phyloP scores from a whole-genome alignment of 2,888 invertebrate species.

The Chaitophorus viminalis region DNA sequence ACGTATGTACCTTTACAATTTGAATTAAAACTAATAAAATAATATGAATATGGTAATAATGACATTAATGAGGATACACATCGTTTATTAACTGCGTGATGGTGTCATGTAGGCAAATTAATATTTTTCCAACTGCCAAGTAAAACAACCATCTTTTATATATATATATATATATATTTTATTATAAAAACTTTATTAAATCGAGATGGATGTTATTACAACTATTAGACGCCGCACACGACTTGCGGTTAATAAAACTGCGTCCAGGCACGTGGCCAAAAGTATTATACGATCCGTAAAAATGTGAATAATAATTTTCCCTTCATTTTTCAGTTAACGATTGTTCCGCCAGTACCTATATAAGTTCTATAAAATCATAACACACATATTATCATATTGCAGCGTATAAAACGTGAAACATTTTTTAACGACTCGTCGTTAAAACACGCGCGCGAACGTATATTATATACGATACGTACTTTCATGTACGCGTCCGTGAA shows the following conservation, averaged over 20 bases:
- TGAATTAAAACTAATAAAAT: neutral
- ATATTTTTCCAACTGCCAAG: neutral
- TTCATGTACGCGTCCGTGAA: neutral
- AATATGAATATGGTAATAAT: conserved; percentile 27
- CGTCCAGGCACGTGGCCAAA: conserved; percentile 15
- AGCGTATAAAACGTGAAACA: neutral
- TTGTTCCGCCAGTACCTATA: neutral
- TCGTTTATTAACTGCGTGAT: neutral
- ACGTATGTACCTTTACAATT: neutral
- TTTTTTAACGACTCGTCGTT: neutral
- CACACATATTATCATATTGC: neutral
- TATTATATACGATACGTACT: neutral
- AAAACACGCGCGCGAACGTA: neutral
- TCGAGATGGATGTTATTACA: neutral
- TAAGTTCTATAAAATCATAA: conserved; percentile 24
- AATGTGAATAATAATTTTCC: conserved; percentile 25
- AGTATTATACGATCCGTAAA: conserved; percentile 3
- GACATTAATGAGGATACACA: neutral
- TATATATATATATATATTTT: too few species aligned
- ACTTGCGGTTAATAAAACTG: conserved; percentile 5
- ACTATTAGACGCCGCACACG: neutral
- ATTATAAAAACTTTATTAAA: neutral
- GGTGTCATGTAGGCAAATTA: neutral
- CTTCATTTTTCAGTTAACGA: neutral
- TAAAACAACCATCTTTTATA: conserved; percentile 7